Evolutionary conservation across 2,888 invertebrate genomes (phyloP).

Genomic region (Lomographa bimaculata): DNA sequence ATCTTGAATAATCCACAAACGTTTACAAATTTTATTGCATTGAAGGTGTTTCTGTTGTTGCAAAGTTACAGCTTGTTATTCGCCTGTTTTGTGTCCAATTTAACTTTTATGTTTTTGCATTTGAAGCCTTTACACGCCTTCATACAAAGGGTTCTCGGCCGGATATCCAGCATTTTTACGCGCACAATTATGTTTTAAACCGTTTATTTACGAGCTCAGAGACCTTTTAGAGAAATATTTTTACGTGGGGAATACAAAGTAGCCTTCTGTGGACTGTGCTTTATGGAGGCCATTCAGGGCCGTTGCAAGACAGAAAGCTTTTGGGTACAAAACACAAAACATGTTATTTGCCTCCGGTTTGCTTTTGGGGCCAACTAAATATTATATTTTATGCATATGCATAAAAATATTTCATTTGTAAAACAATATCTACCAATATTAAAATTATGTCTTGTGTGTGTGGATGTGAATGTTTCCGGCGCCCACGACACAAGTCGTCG

Average conservation of each 20-base stretch:
- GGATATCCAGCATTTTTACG: conserved; percentile 25
- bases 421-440: too few relatives aligned
- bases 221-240: conserved; percentile 34
- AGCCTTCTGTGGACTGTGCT: conserved; percentile 31
- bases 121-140: conserved; percentile 12
- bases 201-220: conserved; percentile 28
- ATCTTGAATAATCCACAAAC: too few relatives aligned
- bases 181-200: conserved; percentile 28
- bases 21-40: too few relatives aligned
- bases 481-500: too few relatives aligned
- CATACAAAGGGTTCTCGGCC: conserved; percentile 11
- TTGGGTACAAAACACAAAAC: too few relatives aligned
- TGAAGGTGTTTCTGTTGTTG: background rate
- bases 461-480: too few relatives aligned
- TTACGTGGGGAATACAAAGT: conserved; percentile 39
- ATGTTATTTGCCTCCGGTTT: too few relatives aligned
- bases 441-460: too few relatives aligned
- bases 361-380: too few relatives aligned
- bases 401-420: too few relatives aligned
- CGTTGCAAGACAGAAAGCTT: background rate
- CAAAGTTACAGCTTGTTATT: conserved; percentile 14
- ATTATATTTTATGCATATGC: too few relatives aligned
- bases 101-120: conserved; percentile 8
- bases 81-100: conserved; percentile 2
- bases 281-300: conserved; percentile 37